Percentiles rank a stretch among this genome's conserved stretches.
These are phyloP conservation scores for Paragorgia papillata DNA, from an alignment of 92 coral and sea anemone species.

Conservation along the genomic window DNA sequence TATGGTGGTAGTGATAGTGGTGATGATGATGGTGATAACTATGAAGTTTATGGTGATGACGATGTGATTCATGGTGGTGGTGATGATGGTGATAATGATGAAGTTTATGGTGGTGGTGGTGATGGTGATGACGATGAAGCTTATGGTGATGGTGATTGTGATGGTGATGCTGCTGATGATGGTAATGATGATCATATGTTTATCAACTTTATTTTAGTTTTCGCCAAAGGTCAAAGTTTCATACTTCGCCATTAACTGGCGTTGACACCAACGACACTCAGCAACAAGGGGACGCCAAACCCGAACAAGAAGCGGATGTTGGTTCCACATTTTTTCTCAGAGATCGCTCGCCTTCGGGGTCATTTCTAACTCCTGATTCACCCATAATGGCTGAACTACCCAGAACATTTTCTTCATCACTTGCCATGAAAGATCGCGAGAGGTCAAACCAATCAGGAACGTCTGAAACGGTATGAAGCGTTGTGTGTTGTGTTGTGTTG, in stretches of 20 bases:
- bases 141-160: too few species aligned
- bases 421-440: background rate
- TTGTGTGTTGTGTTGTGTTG: too few species aligned
- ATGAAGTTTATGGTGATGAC: too few species aligned
- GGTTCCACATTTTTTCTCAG: slow-evolving; percentile 14
- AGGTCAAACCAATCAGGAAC: background rate
- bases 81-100: too few species aligned
- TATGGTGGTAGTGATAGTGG: too few species aligned
- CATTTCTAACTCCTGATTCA: background rate
- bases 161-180: too few species aligned
- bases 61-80: too few species aligned
- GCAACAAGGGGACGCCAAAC: background rate
- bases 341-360: background rate
- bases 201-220: slow-evolving; percentile 12
- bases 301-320: background rate
- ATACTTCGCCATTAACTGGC: slow-evolving; percentile 1
- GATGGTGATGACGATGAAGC: too few species aligned
- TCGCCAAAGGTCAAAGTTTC: slow-evolving; percentile 31
- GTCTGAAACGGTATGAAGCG: background rate
- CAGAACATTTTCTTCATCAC: background rate
- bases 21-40: too few species aligned
- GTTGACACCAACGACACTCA: background rate
- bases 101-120: too few species aligned
- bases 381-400: background rate
- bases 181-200: too few species aligned